A percentile compares a stretch with the other conserved stretches of the same genome.
Evolutionary conservation across 64 coral and sea anemone species (phyloP).

Genomic region (Stylophora pistillata): DNA sequence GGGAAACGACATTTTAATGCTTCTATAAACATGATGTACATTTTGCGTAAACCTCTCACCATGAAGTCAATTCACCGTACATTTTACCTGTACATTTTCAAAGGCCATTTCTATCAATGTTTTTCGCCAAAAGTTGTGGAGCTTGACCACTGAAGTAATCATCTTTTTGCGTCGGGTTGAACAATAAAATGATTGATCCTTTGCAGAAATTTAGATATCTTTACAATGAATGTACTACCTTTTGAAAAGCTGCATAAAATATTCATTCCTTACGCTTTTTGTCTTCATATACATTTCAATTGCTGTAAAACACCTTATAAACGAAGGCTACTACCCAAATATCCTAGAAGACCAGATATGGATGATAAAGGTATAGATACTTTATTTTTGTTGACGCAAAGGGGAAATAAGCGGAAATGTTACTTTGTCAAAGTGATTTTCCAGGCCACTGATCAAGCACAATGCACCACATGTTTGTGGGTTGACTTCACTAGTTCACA

Average conservation of each 20-base stretch:
- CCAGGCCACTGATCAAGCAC: slow-evolving; percentile 21
- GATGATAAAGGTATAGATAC: background rate
- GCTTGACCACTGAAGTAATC: no score
- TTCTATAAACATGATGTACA: slow-evolving; percentile 3
- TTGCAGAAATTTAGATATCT: no score
- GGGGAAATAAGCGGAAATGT: slow-evolving; percentile 20
- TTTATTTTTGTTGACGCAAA: background rate
- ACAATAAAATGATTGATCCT: no score
- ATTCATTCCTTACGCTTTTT: no score
- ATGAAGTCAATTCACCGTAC: background rate
- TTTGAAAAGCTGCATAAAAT: no score
- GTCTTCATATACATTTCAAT: no score
- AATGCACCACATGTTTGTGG: slow-evolving; percentile 42
- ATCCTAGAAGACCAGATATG: background rate
- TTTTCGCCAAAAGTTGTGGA: background rate
- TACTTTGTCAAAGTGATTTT: slow-evolving; percentile 38
- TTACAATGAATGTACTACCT: no score
- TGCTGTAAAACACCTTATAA: no score
- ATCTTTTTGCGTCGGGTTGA: no score
- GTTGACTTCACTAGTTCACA: background rate
- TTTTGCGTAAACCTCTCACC: background rate
- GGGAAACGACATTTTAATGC: slow-evolving; percentile 22
- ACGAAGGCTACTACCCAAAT: no score
- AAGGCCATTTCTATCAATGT: background rate
- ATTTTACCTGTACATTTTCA: background rate